A percentile compares a stretch with the other conserved stretches of the same genome.
phyloP scores from a whole-genome alignment of 2,888 invertebrate genomes.

The Amaurobius ferox region DNA sequence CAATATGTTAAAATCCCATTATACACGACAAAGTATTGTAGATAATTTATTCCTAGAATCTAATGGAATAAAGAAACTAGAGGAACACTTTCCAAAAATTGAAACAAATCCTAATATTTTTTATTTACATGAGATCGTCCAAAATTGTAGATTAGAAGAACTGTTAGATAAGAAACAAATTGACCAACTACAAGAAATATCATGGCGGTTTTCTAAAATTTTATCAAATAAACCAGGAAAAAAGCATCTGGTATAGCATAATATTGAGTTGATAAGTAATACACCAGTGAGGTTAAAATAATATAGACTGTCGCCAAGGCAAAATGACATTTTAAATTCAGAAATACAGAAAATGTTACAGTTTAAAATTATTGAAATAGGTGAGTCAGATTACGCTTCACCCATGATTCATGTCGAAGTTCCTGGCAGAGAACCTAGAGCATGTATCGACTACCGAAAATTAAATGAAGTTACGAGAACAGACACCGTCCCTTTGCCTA shows the following conservation, averaged over 20 bases:
- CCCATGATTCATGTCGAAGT: conserved; percentile 26
- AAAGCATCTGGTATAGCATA: conserved; percentile 6
- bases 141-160: background rate
- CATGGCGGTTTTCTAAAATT: background rate
- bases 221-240: conserved; percentile 18
- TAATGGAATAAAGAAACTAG: background rate
- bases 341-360: conserved; percentile 22
- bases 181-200: background rate
- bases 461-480: background rate
- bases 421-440: background rate
- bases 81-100: background rate
- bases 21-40: background rate
- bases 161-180: background rate
- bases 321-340: conserved; percentile 8
- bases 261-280: conserved; percentile 15
- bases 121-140: conserved; percentile 1
- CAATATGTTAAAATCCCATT: conserved; percentile 25
- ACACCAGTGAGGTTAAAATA: background rate
- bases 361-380: background rate
- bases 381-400: conserved; percentile 13
- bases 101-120: background rate
- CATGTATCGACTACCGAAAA: too few species aligned
- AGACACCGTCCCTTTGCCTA: background rate
- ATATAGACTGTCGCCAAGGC: background rate
- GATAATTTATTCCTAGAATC: background rate